Base-by-base conservation (phyloP, 2,113 vertebrate species). In the Camelus bactrianus region DNA sequence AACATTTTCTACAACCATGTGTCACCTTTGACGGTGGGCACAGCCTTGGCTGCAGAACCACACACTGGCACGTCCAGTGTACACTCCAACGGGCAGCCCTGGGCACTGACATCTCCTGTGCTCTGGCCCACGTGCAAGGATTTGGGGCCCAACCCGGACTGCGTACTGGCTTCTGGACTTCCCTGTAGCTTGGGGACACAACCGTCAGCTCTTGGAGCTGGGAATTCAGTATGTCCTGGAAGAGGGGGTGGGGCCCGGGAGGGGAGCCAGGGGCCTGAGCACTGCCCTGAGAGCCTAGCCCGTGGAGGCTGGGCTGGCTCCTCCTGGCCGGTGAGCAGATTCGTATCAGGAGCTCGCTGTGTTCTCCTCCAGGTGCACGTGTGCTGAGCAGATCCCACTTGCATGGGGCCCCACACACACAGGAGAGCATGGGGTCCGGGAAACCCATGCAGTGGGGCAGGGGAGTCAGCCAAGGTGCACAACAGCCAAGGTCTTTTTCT, bases 51-150 rank as follows among this genome's bases (percentile, higher is more conserved):
- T 35, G 5, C 70, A 22, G n/a, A 32, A 28, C 11, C 65, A 13
- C 12, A n/a, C 6, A 0, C 56, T 3, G 54, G 17, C 8, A 1
- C 8, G 19, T 38, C 56, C 6, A 4, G 0, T 2, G 0, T 3
- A 26, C 32, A 17, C 17, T 12, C 2, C 3, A 11, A 28, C 0
- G 5, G 73, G 46, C n/a, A 76, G 62, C 50, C 28, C 1, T 6
- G 10, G 1, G 30, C 60, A 52, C 26, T 35, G 75, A 12, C 0
- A 1, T 72, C 30, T 88, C 24, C 48, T 22, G 7, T 3, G 14
- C 28, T 70, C 35, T 20, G 16, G 56, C 28, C 48, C 28, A 3
- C 16, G 6, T 4, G 2, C 20, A 26, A 52, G 42, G 32, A 24
- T 32, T 73, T 69, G 38, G 17, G 38, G 79, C 13, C 32, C 30